Evolutionary conservation across 2,888 invertebrate species (phyloP).

Genomic region (Halictus ligatus): DNA sequence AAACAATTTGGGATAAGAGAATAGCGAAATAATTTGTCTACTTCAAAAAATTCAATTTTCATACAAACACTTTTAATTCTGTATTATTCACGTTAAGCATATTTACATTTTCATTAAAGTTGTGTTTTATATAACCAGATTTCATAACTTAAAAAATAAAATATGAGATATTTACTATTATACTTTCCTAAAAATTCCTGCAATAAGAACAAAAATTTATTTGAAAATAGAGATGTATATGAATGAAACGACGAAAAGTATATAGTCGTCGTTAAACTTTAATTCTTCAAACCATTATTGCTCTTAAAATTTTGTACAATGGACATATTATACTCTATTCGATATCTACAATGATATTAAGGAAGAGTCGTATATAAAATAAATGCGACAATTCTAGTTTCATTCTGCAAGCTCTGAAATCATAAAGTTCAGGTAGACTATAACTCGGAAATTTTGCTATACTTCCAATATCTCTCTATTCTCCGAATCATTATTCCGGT

Average conservation of each 20-base stretch:
- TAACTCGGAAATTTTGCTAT: not conserved
- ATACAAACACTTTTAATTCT: no score
- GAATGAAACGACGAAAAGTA: no score
- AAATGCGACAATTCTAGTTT: not conserved
- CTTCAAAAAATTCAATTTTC: no score
- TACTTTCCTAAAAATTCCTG: not conserved
- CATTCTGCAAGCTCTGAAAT: not conserved
- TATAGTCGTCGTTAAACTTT: not conserved
- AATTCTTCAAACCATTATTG: not conserved
- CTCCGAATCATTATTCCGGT: not conserved
- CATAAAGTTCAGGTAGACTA: fast-evolving
- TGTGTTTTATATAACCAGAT: no score
- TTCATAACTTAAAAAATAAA: no score
- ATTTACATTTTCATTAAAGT: no score
- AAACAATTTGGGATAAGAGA: not conserved
- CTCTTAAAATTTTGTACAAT: not conserved
- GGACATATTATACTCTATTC: no score
- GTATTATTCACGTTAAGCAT: no score
- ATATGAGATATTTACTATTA: not conserved
- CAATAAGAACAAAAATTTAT: not conserved
- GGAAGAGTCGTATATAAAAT: not conserved
- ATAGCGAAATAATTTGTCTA: not conserved
- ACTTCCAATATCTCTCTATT: not conserved
- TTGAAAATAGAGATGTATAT: no score
- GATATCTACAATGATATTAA: not conserved